Base-by-base conservation (phyloP, 1,140 invertebrate genomes). In the Theocolax elegans region DNA sequence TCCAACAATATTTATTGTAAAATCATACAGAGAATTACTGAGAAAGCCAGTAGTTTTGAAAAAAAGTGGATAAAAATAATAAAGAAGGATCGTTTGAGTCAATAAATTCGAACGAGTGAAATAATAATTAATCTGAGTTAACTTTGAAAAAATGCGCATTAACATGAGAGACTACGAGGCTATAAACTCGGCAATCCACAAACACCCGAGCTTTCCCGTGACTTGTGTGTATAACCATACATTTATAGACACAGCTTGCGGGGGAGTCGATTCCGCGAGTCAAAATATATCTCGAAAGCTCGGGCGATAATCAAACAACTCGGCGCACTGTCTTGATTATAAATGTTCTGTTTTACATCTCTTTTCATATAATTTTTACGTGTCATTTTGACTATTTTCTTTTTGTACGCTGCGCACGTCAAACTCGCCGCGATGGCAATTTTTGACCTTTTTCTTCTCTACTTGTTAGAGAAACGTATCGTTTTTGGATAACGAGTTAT, bases 281-380 rank as follows among this genome's bases (percentile, higher is more conserved):
- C n/a, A 62, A 62, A 46, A 62, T 48, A 62, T 48, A 27, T 62
- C 42, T 3, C 53, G 27, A 29, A 35, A 56, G 29, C 35, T 1
- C 31, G 9, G n/a, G 21, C 56, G 40, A 29, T 62, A 62, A 62
- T 62, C 59, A 62, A 62, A 62, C 59, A 62, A 62, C 13, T 48
- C 40, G 40, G 27, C 44, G n/a, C n/a, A n/a, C n/a, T 27, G 40
- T 48, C 25, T 31, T 48, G 44, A 62, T 62, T 62, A 62, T 48
- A 62, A 62, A 48, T 46, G 59, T 23, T 12, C 25, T 31, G 12
- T n/a, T 10, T 62, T 29, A 9, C 29, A 27, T n/a, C n/a, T n/a
- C n/a, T n/a, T n/a, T n/a, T 44, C 35, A n/a, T n/a, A n/a, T n/a
- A n/a, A n/a, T n/a, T n/a, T n/a, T n/a, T n/a, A n/a, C n/a, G n/a